Evolutionary conservation across 2,888 invertebrate species (phyloP).

Genomic region (Stenodera caucasica): DNA sequence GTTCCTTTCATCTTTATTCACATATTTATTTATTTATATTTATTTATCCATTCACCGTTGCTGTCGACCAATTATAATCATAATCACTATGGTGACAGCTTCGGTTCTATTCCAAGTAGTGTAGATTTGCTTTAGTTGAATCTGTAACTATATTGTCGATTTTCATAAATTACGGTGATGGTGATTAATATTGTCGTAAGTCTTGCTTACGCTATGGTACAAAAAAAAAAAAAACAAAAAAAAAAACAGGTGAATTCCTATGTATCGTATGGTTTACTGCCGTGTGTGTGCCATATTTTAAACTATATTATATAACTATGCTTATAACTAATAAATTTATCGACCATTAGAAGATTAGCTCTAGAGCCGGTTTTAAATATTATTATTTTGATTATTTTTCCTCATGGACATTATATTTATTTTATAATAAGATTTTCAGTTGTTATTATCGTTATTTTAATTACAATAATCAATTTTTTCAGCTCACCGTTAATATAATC

Average conservation of each 20-base stretch:
- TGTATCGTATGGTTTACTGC: constrained; percentile 45
- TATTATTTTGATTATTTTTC: neutral
- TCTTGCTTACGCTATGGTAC: neutral
- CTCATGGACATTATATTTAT: neutral
- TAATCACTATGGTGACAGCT: constrained; percentile 17
- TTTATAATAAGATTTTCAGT: neutral
- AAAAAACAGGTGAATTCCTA: constrained; percentile 25
- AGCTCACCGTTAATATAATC: neutral
- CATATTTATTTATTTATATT: too few species aligned
- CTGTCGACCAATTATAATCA: constrained; percentile 15
- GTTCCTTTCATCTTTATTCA: constrained; percentile 6
- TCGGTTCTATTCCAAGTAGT: constrained; percentile 25
- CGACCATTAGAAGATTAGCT: constrained; percentile 8
- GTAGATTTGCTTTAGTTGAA: constrained; percentile 26
- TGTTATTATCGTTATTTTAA: neutral
- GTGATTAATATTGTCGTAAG: constrained; percentile 6
- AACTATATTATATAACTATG: constrained; percentile 40
- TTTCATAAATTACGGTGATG: constrained; percentile 14
- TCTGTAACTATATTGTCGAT: constrained; percentile 34
- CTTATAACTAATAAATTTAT: constrained; percentile 36
- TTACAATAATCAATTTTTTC: neutral
- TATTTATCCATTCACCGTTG: constrained; percentile 20
- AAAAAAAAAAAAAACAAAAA: constrained; percentile 23
- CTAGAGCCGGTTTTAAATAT: constrained; percentile 16
- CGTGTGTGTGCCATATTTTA: constrained; percentile 54